Base-by-base conservation (phyloP, 2,888 invertebrate genomes). In the Rhagophthalmus giganteus region DNA sequence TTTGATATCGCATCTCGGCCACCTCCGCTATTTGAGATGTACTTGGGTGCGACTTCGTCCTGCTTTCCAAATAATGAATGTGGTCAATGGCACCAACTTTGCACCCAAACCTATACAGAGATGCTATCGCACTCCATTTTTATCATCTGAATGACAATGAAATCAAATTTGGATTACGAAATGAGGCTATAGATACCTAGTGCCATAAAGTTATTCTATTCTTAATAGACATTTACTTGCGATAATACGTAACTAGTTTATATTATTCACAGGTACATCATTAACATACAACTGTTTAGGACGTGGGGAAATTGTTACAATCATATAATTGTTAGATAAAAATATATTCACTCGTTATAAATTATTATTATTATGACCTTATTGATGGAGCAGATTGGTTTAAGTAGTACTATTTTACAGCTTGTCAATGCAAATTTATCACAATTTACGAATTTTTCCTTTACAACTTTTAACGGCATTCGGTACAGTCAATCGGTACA, bases 1-100 rank as follows among this genome's bases (percentile, higher is more conserved):
- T 65, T 59, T 68, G 69, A 68, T 70, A 68, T 67, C 66, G 61
- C 68, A 67, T 67, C 66, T 60, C 57, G 60, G 58, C 61, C 64
- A 61, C 63, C 67, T 65, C 63, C 64, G 59, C 63, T 60, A 37
- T 34, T 38, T 35, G 50, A 20, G 57, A 57, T 54, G 56, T 28
- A 24, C 35, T 32, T 47, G 37, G 47, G 47, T 46, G 48, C 47
- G 48, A 54, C 48, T 32, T 41, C 35, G 45, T 45, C 20, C 31
- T 39, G 25, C 46, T 46, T 31, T 25, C 27, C 15, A 33, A 31
- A 46, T 46, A 46, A 46, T 46, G 30, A 46, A 46, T 46, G 46
- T 46, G 46, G 38, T 38, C 38, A 39, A 45, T 37, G 45, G 35
- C 45, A 45, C 16, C 45, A 45, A 37, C 20, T 45, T 45, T 45